Conservation (phyloP, 2,797 vertebrate genomes). For the Parotocinclus haroldoi region DNA sequence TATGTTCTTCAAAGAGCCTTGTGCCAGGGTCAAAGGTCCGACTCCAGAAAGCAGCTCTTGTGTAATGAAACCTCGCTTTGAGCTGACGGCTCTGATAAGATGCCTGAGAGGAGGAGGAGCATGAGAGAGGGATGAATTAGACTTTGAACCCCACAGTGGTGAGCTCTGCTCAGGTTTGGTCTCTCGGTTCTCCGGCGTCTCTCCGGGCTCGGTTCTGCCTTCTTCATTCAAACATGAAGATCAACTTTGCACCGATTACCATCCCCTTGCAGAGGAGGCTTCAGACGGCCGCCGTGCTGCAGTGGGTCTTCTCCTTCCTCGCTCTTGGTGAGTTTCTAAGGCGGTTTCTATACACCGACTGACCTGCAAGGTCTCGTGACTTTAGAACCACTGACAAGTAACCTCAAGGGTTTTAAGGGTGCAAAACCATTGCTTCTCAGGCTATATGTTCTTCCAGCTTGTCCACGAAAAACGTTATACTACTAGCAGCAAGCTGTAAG, state of each 20-base stretch:
- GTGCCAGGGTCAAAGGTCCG: slow-evolving; percentile 60
- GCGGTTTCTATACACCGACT: background rate
- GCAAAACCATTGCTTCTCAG: background rate
- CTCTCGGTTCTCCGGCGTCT: slow-evolving; percentile 22
- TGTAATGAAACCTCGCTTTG: slow-evolving; percentile 39
- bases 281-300: slow-evolving; percentile 77
- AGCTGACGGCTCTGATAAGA: slow-evolving; percentile 61
- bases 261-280: slow-evolving; percentile 76
- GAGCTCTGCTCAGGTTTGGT: slow-evolving; percentile 1
- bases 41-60: slow-evolving; percentile 21
- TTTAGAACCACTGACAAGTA: no score
- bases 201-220: background rate
- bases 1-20: no score
- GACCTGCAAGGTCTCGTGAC: no score
- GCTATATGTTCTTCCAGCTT: background rate
- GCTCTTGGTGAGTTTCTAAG: slow-evolving; percentile 69
- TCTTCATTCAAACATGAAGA: slow-evolving; percentile 69
- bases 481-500: no score
- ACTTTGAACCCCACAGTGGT: slow-evolving; percentile 70
- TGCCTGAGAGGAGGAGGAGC: slow-evolving; percentile 11
- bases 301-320: slow-evolving; percentile 87
- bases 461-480: background rate
- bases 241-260: slow-evolving; percentile 75
- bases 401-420: background rate
- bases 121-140: slow-evolving; percentile 26